Evolutionary conservation across 2,888 invertebrate species (phyloP).

Genomic region (Thera obeliscata): DNA sequence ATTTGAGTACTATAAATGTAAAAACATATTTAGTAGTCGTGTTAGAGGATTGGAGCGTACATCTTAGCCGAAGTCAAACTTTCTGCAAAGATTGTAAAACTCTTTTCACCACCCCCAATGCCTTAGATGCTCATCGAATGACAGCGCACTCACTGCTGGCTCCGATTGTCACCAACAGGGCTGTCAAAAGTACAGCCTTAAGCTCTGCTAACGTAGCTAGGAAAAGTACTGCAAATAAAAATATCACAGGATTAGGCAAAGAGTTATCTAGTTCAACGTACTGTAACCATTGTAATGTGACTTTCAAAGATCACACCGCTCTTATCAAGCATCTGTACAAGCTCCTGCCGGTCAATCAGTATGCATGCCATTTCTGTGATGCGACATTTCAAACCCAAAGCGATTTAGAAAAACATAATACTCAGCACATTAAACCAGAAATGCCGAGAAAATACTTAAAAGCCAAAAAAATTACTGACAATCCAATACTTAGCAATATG

Average conservation of each 20-base stretch:
- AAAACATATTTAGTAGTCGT: constrained; percentile 37
- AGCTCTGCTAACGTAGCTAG: constrained; percentile 18
- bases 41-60: constrained; percentile 55
- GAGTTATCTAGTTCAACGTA: constrained; percentile 22
- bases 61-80: constrained; percentile 45
- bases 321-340: constrained; percentile 60
- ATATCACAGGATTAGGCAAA: not conserved
- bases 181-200: constrained; percentile 41
- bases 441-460: constrained; percentile 20
- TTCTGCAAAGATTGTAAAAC: constrained; percentile 56
- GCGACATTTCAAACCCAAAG: constrained; percentile 22
- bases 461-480: constrained; percentile 17
- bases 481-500: constrained; percentile 18
- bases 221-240: constrained; percentile 30
- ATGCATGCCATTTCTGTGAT: constrained; percentile 36
- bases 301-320: constrained; percentile 49
- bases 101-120: constrained; percentile 59
- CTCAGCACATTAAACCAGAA: constrained; percentile 32
- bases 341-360: constrained; percentile 47
- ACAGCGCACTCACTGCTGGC: constrained; percentile 57
- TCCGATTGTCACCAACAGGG: constrained; percentile 36
- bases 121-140: constrained; percentile 61
- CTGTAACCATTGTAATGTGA: constrained; percentile 59
- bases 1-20: constrained; percentile 6
- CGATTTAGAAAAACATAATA: constrained; percentile 29